These are phyloP conservation scores for Lordiphosa clarofinis DNA, from an alignment of 1,140 invertebrate species.

Conservation along the genomic window DNA sequence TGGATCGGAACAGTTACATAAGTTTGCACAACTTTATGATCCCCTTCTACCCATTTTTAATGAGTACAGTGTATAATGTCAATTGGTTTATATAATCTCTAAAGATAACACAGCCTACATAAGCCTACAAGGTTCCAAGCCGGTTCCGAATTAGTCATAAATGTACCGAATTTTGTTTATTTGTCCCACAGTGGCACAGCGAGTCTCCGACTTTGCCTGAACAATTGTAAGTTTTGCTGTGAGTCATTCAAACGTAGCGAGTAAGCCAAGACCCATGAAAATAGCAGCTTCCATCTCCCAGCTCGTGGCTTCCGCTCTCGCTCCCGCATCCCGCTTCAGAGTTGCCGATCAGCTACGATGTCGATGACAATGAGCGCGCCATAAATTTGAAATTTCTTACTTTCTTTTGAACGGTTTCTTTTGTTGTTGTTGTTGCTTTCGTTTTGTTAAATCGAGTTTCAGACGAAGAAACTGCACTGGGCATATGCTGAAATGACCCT, in stretches of 20 bases:
- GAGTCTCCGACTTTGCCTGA: constrained; percentile 23
- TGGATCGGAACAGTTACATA: too few species aligned
- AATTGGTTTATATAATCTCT: too few species aligned
- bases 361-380: constrained; percentile 50
- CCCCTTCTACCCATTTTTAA: too few species aligned
- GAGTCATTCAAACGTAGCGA: constrained; percentile 30
- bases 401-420: constrained; percentile 40
- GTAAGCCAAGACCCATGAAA: constrained; percentile 7
- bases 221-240: constrained; percentile 31
- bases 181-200: neutral
- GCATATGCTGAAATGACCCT: constrained; percentile 14
- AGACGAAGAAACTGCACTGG: neutral
- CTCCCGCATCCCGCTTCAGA: constrained; percentile 1
- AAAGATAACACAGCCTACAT: too few species aligned
- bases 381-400: constrained; percentile 57
- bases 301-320: neutral
- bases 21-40: too few species aligned
- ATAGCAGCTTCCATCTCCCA: neutral
- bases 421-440: constrained; percentile 3
- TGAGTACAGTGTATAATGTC: too few species aligned
- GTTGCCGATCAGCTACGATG: constrained; percentile 3
- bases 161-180: too few species aligned
- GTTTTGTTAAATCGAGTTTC: neutral
- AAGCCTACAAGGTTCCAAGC: too few species aligned
- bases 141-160: too few species aligned